These are phyloP conservation scores for Holotrichia oblita DNA, from an alignment of 1,140 invertebrate genomes.

Conservation along the genomic window DNA sequence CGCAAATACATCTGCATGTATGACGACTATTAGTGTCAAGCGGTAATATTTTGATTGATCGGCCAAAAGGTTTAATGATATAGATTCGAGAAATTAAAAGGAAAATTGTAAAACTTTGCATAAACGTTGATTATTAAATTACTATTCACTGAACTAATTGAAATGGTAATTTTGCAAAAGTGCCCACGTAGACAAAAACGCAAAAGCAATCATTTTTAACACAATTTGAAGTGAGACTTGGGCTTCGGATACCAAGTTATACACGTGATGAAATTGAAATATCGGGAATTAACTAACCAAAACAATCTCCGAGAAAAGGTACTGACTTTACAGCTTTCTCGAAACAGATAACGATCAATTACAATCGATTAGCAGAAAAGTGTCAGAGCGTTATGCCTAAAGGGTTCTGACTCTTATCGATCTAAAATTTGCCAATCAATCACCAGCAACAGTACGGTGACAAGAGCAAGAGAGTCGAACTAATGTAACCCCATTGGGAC, in stretches of 20 bases:
- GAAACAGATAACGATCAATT: background rate
- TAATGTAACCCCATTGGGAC: constrained; percentile 27
- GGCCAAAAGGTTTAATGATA: background rate
- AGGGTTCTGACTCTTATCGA: constrained; percentile 8
- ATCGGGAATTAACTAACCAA: too few species aligned
- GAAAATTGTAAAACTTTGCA: constrained; percentile 6
- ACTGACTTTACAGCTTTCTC: background rate
- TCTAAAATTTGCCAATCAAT: constrained; percentile 34
- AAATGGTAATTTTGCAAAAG: too few species aligned
- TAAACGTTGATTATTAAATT: background rate
- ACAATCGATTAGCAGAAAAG: constrained; percentile 15
- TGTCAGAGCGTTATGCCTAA: background rate
- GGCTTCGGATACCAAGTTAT: too few species aligned
- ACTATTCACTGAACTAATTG: too few species aligned
- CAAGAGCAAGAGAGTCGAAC: constrained; percentile 27
- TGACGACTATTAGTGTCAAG: constrained; percentile 20
- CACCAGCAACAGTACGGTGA: constrained; percentile 10
- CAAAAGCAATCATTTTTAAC: too few species aligned
- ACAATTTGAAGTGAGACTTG: too few species aligned
- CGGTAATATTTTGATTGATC: constrained; percentile 28
- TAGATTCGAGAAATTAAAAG: background rate
- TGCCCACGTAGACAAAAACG: too few species aligned
- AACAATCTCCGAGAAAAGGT: too few species aligned
- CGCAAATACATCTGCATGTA: background rate
- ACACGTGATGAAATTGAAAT: too few species aligned